phyloP scores from a whole-genome alignment of 2,797 vertebrate genomes.

The Onychomys arenicola region DNA sequence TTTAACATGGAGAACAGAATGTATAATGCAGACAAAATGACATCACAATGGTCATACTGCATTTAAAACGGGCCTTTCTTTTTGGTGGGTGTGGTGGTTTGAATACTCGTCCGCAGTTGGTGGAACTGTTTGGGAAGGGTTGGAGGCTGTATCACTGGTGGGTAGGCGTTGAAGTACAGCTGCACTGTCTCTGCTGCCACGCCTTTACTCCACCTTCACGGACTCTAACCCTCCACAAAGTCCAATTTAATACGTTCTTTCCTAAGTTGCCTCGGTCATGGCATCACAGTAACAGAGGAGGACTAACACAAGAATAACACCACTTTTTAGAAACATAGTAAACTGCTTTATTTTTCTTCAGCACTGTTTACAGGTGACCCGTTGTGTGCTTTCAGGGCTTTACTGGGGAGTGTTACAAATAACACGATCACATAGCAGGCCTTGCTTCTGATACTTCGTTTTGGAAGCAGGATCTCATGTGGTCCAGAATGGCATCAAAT shows the following conservation, averaged over 20 bases:
- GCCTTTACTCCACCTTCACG: neutral
- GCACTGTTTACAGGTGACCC: neutral
- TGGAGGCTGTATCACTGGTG: no score
- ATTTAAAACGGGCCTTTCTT: neutral
- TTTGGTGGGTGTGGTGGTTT: neutral
- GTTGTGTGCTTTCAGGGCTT: neutral
- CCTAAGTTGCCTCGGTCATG: neutral
- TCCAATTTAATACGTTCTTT: neutral
- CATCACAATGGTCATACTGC: neutral
- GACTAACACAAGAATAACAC: neutral
- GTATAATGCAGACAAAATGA: neutral
- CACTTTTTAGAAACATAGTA: neutral
- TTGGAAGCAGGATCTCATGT: neutral
- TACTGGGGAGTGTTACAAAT: neutral
- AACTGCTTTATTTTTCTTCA: neutral
- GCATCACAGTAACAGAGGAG: neutral
- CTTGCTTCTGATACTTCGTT: neutral
- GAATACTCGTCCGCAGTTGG: neutral
- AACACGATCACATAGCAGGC: neutral
- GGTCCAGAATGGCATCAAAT: neutral
- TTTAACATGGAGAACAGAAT: neutral
- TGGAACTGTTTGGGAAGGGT: neutral
- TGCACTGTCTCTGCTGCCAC: neutral
- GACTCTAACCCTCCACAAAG: neutral
- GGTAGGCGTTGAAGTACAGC: neutral